Evolutionary conservation across 2,888 invertebrate species (phyloP).

Genomic region (Latrodectus elegans): DNA sequence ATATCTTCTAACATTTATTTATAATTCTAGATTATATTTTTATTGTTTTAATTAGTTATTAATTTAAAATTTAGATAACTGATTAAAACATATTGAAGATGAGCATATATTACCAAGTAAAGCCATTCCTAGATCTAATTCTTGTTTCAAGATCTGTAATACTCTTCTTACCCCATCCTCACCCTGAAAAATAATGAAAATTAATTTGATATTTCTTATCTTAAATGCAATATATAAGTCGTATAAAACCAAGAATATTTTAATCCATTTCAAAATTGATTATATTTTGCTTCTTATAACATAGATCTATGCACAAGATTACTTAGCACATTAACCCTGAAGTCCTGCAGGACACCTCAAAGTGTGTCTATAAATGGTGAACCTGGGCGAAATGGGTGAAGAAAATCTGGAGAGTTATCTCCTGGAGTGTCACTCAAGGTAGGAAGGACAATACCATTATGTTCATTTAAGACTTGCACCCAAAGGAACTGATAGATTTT

Average conservation of each 20-base stretch:
- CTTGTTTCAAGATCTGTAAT: conserved; percentile 83
- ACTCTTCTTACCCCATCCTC: conserved; percentile 85
- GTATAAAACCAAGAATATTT: not conserved
- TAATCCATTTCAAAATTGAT: not conserved
- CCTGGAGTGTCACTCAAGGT: conserved; percentile 8
- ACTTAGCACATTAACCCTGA: not conserved
- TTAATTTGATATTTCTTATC: conserved; percentile 7
- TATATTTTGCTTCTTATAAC: not conserved
- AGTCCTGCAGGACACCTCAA: not conserved
- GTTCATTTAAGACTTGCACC: not conserved
- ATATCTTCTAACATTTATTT: no score
- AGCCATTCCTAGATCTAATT: conserved; percentile 85
- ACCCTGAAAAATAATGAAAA: conserved; percentile 77
- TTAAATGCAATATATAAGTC: not conserved
- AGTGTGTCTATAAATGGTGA: not conserved
- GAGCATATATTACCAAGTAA: conserved; percentile 80
- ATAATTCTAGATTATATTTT: no score
- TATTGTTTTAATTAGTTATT: no score
- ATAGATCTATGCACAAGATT: not conserved
- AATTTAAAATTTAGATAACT: no score
- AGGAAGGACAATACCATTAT: conserved; percentile 2
- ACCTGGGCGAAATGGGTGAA: conserved; percentile 3
- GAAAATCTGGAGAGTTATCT: conserved; percentile 10
- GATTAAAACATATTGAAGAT: no score
- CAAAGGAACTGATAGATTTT: not conserved